These are phyloP conservation scores for Eulemur rufifrons DNA, from an alignment of 2,113 vertebrate species.

Conservation along the genomic window DNA sequence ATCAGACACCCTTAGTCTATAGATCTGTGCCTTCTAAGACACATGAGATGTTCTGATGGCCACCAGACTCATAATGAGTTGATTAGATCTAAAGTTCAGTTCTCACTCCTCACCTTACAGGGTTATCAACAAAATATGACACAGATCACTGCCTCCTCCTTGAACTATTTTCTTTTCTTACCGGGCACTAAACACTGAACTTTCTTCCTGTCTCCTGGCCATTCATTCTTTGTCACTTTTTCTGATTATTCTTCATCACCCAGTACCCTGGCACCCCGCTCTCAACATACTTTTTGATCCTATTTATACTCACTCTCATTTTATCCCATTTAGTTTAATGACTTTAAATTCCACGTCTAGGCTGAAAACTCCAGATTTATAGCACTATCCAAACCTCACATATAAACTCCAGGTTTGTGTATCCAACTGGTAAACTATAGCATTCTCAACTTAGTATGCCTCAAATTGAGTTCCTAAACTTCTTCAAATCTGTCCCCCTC, in stretches of 20 bases:
- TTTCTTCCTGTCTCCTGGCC: neutral
- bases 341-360: neutral
- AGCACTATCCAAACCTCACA: neutral
- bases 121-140: neutral
- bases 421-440: neutral
- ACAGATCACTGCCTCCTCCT: conserved; percentile 24
- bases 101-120: neutral
- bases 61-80: neutral
- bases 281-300: neutral
- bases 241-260: neutral
- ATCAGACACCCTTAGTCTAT: neutral
- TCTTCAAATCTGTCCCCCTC: neutral
- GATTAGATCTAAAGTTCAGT: neutral
- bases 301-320: neutral
- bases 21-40: neutral
- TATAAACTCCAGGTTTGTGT: neutral
- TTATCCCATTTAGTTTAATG: neutral
- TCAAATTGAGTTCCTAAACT: neutral
- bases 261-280: neutral
- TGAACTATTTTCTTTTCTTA: neutral
- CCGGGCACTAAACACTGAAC: neutral
- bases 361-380: neutral
- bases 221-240: neutral
- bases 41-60: neutral
- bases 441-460: neutral